Base-by-base conservation (phyloP, 2,113 vertebrate species). In the Marmota flaviventris region DNA sequence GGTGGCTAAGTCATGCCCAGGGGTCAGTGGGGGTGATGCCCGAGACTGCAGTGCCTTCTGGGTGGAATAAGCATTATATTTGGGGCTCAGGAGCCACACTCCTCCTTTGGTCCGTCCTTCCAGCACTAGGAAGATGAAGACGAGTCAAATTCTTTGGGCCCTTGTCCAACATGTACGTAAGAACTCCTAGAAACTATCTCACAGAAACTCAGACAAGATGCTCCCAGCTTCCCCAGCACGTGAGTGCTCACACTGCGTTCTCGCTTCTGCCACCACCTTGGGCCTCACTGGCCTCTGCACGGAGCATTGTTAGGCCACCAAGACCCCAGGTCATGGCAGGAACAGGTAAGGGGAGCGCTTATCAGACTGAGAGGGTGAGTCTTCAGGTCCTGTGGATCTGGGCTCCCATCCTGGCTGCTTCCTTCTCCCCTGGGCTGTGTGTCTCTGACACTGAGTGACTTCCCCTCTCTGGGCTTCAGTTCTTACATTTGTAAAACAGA, bases 201-300 rank as follows among this genome's bases (percentile, higher is more conserved):
- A 18, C 6, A 45, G 83, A 48, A 78, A 10, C 1, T n/a, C 29
- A 61, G 39, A 70, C 25, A 14, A n/a, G 4, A 6, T 27, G 61
- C 18, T 22, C 56, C 4, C 56, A 17, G 56, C 56, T 58, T 58
- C 18, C 56, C 56, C 56, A 56, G 56, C 18, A 58, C 5, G 56
- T 20, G 18, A 20, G 17, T 17, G 5, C 56, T 9, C 24, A 14
- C 27, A 16, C 85, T 32, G 13, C n/a, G 13, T 8, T 7, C n/a
- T 32, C 69, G 27, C 0, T 3, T 24, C 65, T n/a, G 48, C 11
- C 27, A 10, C 34, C 0, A 0, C 29, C 12, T 75, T 56, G 34
- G 65, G 29, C 24, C 37, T 18, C 48, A 22, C 22, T 14, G 12
- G 3, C 6, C 48, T 37, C 9, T 73, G 51, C 85, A 73, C 16